Base-by-base conservation (phyloP, 2,113 vertebrate species). In the Mirounga angustirostris region DNA sequence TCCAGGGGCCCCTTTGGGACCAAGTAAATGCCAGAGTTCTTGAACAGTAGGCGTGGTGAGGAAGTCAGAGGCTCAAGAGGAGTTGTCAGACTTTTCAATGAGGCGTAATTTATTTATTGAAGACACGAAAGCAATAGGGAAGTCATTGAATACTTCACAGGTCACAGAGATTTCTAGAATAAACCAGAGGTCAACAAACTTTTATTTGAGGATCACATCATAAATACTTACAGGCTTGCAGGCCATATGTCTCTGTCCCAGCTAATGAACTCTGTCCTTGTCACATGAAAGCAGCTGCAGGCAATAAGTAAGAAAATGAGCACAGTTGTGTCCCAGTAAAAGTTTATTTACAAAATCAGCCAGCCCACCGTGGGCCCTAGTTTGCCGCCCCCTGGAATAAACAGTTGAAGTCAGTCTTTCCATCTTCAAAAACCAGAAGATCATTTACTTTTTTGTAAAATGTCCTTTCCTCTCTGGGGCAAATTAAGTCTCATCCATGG, bases 311-410 rank as follows among this genome's bases (percentile, higher is more conserved):
- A 54, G 7, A 82, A n/a, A 54, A 13, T 0, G 30, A 28, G 10
- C 4, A 2, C 0, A 21, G 21, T 18, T 13, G 8, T 22, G 50
- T 73, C 36, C 79, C 36, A 50, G 7, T 16, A 59, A 69, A 59
- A 61, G 58, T 33, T 82, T 56, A 71, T 91, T 82, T 69, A 87
- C 13, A 91, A 71, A 30, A 79, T 5, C 33, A 54, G 58, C 63
- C 78, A 43, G 7, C 12, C 46, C 2, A 12, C 52, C 16, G 0
- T 0, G 43, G 59, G 11, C n/a, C 24, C 1, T 5, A 7, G 36
- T 19, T 36, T 19, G 40, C 40, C 4, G 12, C 24, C 24, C 79
- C 18, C 26, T 3, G 40, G 40, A 12, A 11, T 40, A 16, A 76
- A 71, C 40, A 36, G 78, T 9, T 10, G 28, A 33, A 12, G 30